phyloP scores from a whole-genome alignment of 1,140 invertebrate genomes.

The Halyomorpha halys region DNA sequence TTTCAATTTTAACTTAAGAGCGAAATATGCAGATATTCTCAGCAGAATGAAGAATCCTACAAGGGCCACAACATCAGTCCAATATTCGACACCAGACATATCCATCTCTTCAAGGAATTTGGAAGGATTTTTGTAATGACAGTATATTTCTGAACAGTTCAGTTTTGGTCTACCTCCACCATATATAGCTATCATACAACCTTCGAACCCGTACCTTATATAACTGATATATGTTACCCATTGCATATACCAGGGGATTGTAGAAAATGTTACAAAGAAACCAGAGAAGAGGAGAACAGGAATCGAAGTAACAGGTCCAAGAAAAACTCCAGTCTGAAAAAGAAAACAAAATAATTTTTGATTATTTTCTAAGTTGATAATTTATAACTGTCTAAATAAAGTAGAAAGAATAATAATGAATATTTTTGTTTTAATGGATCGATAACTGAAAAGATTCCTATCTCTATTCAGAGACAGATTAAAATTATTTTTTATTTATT shows the following conservation, averaged over 20 bases:
- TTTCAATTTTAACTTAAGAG: slow-evolving; percentile 68
- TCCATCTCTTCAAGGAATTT: slow-evolving; percentile 77
- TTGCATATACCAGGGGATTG: slow-evolving; percentile 69
- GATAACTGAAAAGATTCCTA: too few species aligned
- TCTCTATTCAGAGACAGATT: too few species aligned
- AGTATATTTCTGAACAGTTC: slow-evolving; percentile 61
- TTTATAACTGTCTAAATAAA: too few species aligned
- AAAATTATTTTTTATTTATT: too few species aligned
- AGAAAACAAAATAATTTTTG: neutral
- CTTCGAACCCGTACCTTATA: slow-evolving; percentile 73
- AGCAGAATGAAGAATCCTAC: slow-evolving; percentile 69
- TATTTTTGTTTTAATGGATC: too few species aligned
- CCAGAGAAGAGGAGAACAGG: slow-evolving; percentile 75
- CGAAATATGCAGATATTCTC: slow-evolving; percentile 74
- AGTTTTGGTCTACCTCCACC: slow-evolving; percentile 61
- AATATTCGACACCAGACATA: slow-evolving; percentile 53
- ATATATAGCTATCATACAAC: slow-evolving; percentile 62
- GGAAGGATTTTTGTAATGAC: slow-evolving; percentile 62
- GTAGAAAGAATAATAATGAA: too few species aligned
- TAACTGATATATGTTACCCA: slow-evolving; percentile 88
- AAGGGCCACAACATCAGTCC: slow-evolving; percentile 72
- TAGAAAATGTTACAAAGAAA: slow-evolving; percentile 79
- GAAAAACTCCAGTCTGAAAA: slow-evolving; percentile 79
- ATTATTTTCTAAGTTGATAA: too few species aligned
- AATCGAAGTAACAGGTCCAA: slow-evolving; percentile 64